Conservation (phyloP, 2,888 invertebrate genomes). For the Diadegma fenestrale region DNA sequence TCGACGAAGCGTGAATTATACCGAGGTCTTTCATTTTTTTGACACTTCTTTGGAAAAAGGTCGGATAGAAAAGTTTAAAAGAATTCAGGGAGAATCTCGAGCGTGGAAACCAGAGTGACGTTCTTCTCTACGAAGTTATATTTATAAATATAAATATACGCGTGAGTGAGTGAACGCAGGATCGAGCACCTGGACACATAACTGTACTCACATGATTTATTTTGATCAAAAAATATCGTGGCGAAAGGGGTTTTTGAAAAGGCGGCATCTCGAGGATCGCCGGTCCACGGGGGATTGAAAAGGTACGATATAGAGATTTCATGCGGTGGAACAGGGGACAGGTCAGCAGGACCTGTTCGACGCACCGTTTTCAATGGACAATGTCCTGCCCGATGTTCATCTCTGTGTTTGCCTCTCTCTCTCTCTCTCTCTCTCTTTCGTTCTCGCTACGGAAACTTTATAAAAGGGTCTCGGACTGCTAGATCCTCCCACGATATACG, state of each 20-base stretch:
- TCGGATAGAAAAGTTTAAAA: constrained; percentile 44
- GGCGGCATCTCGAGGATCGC: constrained; percentile 38
- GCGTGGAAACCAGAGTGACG: constrained; percentile 64
- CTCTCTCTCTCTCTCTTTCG: constrained; percentile 34
- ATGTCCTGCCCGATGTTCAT: constrained; percentile 79
- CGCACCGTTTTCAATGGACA: constrained; percentile 82
- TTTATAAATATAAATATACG: neutral
- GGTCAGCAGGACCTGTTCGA: constrained; percentile 81
- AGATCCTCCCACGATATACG: constrained; percentile 86
- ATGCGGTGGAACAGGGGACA: constrained; percentile 75
- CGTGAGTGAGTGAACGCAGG: constrained; percentile 37
- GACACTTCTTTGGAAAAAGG: constrained; percentile 21
- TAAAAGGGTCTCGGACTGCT: constrained; percentile 81
- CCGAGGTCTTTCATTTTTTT: constrained; percentile 9
- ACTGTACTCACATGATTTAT: constrained; percentile 83
- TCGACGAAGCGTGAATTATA: constrained; percentile 58
- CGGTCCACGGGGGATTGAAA: constrained; percentile 61
- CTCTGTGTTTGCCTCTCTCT: constrained; percentile 75
- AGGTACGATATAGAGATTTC: constrained; percentile 56
- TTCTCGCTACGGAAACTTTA: constrained; percentile 51
- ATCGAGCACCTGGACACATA: constrained; percentile 78
- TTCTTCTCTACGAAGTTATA: constrained; percentile 33
- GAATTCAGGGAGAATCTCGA: constrained; percentile 55
- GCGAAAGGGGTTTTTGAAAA: constrained; percentile 80
- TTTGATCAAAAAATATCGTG: constrained; percentile 82